These are phyloP conservation scores for Siniperca chuatsi DNA, from an alignment of 2,113 vertebrate species.

Conservation along the genomic window DNA sequence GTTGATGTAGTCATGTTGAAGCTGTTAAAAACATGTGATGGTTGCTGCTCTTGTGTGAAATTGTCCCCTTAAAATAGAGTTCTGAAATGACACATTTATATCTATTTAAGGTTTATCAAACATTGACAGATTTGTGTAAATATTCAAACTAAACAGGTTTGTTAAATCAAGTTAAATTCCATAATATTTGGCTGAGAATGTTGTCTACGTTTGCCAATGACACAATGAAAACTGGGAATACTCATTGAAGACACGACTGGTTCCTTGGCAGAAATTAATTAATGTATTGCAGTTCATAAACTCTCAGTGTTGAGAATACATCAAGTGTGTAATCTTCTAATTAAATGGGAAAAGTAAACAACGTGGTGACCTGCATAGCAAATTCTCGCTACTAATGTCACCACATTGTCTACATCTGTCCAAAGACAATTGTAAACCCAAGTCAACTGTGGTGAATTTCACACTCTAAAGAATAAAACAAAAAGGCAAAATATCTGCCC, in stretches of 20 bases:
- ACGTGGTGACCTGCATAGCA: conserved; percentile 68
- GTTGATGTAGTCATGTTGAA: conserved; percentile 6
- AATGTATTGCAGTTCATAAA: conserved; percentile 72
- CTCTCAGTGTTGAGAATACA: conserved; percentile 64
- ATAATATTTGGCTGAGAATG: conserved; percentile 26
- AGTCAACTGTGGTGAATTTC: conserved; percentile 35
- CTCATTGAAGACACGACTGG: conserved; percentile 47
- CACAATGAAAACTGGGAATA: conserved; percentile 39
- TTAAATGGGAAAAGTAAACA: conserved; percentile 73
- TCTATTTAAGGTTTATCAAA: neutral
- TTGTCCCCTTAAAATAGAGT: neutral
- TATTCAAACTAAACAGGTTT: neutral
- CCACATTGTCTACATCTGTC: conserved; percentile 57
- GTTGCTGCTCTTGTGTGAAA: conserved; percentile 9
- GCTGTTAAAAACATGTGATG: conserved; percentile 1
- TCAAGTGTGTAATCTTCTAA: conserved; percentile 80
- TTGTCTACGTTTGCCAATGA: conserved; percentile 9
- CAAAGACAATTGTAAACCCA: conserved; percentile 36
- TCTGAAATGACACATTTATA: neutral
- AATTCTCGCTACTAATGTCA: conserved; percentile 47
- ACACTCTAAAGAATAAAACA: conserved; percentile 39
- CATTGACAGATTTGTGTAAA: conserved; percentile 5
- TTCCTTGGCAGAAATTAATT: conserved; percentile 67
- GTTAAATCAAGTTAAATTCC: conserved; percentile 15
- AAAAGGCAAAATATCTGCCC: conserved; percentile 31